Base-by-base conservation (phyloP, 2,888 invertebrate genomes). In the Lepeophtheirus nordmannii region DNA sequence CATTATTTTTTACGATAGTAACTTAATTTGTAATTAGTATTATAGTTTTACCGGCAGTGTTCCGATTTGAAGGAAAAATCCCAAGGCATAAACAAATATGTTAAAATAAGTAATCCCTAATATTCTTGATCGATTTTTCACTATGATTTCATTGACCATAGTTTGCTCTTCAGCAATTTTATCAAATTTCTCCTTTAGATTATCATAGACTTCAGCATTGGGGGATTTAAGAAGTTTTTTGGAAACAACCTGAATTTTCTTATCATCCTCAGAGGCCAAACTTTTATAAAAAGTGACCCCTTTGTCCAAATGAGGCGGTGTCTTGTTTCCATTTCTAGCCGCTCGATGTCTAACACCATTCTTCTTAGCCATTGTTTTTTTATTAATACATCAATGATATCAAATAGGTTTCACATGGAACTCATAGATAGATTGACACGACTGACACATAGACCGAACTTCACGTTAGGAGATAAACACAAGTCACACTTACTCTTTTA, bases 41-140 rank as follows among this genome's bases (percentile, higher is more conserved):
- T 30, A 30, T 30, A 30, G 30, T 30, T 30, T 65, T 65, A 65
- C 65, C 17, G 65, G 65, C 9, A 65, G n/a, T 20, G 65, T 58
- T 10, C 65, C 65, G 14, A 58, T 53, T 58, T 65, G 65, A 14
- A 65, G 53, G 38, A 65, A 65, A 38, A 65, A 65, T 22, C 65
- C 53, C 11, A 56, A n/a, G 38, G 65, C 65, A 37, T 65, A 65
- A 38, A 65, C 38, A 20, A 65, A 65, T 14, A 58, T 53, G 37
- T 65, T 65, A 30, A 57, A 58, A 58, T 65, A 56, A 12, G 65
- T 65, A 53, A 65, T 39, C n/a, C 9, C 53, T 8, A 65, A 38
- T 37, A 65, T 65, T 10, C 20, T 22, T 23, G 20, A 46, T 9
- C 56, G 20, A 11, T 38, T 40, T 10, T 46, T n/a, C 53, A 17